Conservation (phyloP, 2,888 invertebrate genomes). For the Aspidapion aeneum region DNA sequence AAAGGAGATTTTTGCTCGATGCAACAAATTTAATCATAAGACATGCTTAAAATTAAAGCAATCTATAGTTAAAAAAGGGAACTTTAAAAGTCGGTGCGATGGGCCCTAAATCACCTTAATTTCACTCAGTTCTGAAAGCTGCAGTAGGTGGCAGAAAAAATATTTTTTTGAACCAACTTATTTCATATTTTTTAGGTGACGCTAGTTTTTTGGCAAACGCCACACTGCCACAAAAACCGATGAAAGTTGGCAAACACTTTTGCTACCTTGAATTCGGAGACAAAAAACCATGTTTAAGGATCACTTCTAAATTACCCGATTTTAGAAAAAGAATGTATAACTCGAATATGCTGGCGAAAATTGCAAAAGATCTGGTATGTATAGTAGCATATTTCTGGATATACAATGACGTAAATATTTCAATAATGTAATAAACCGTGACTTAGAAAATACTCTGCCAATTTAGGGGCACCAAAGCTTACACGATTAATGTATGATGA, state of each 20-base stretch:
- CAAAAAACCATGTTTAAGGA: conserved; percentile 63
- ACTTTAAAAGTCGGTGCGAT: too few species aligned
- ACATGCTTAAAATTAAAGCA: too few species aligned
- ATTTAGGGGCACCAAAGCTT: too few species aligned
- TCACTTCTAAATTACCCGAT: conserved; percentile 61
- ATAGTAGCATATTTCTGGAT: too few species aligned
- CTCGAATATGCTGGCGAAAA: conserved; percentile 62
- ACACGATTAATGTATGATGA: too few species aligned
- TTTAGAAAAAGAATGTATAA: conserved; percentile 63
- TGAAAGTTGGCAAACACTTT: conserved; percentile 32
- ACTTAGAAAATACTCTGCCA: neutral
- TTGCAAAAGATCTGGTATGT: conserved; percentile 59
- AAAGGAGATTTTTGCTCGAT: too few species aligned
- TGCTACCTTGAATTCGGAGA: conserved; percentile 46
- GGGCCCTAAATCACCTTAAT: too few species aligned
- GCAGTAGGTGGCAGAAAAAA: too few species aligned
- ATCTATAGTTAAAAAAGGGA: too few species aligned
- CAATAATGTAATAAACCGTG: neutral
- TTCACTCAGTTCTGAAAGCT: too few species aligned
- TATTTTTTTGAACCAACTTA: too few species aligned
- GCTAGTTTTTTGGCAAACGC: conserved; percentile 17
- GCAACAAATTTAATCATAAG: too few species aligned
- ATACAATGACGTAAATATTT: neutral
- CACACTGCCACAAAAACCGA: conserved; percentile 29
- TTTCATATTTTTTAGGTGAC: conserved; percentile 34